A percentile compares a stretch with the other conserved stretches of the same genome.
These are phyloP conservation scores for Tolypeutes matacus DNA, from an alignment of 2,797 vertebrate genomes.

Conservation along the genomic window DNA sequence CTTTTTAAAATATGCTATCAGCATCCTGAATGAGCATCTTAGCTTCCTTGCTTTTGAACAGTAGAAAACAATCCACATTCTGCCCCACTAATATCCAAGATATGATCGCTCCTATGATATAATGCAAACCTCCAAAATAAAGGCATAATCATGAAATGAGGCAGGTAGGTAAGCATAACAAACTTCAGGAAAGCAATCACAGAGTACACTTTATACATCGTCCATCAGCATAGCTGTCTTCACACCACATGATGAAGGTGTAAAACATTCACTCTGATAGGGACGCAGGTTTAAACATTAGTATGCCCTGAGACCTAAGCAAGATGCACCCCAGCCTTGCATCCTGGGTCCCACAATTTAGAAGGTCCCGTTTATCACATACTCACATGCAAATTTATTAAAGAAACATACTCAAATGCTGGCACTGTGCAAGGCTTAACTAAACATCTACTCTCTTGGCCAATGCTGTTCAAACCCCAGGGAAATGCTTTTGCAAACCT, in stretches of 20 bases:
- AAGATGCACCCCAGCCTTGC: not conserved
- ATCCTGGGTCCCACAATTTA: too few species aligned
- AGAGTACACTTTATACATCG: not conserved
- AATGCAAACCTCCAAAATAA: not conserved
- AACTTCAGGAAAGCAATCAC: not conserved
- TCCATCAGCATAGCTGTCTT: rapidly evolving
- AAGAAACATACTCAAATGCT: not conserved
- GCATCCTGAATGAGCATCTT: not conserved
- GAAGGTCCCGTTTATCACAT: not conserved
- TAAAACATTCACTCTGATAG: rapidly evolving
- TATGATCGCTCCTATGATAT: too few species aligned
- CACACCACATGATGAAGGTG: rapidly evolving
- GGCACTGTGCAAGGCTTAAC: not conserved
- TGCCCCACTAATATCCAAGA: not conserved
- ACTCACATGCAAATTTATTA: not conserved
- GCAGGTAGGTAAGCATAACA: not conserved
- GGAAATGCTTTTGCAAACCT: not conserved
- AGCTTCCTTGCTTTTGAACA: not conserved
- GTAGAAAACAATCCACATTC: not conserved
- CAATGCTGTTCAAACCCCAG: rapidly evolving
- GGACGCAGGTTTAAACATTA: not conserved
- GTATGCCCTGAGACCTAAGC: not conserved
- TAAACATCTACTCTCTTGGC: rapidly evolving
- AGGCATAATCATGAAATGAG: not conserved
- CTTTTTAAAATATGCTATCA: not conserved